A percentile compares a stretch with the other conserved stretches of the same genome.
These are phyloP conservation scores for Ammodytes dubius DNA, from an alignment of 2,113 vertebrate species.

Conservation along the genomic window DNA sequence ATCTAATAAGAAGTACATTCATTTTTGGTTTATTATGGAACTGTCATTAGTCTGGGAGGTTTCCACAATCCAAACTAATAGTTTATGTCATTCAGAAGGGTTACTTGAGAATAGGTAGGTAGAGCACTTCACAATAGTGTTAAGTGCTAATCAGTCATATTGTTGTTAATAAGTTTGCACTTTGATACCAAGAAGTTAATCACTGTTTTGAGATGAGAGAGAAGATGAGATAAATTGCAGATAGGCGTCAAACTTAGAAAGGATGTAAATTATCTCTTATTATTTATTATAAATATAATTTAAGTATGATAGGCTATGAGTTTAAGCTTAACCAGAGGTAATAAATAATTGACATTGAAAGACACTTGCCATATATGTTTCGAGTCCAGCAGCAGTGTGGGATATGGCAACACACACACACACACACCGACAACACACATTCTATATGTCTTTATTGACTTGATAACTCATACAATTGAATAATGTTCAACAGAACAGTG, in stretches of 20 bases:
- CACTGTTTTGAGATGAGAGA: too few species aligned
- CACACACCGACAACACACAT: background rate
- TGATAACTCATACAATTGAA: background rate
- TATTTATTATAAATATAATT: background rate
- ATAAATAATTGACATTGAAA: background rate
- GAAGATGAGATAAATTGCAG: background rate
- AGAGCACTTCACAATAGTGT: background rate
- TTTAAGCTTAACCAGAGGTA: background rate
- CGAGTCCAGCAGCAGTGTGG: too few species aligned
- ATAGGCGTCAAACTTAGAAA: background rate
- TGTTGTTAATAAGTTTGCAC: background rate
- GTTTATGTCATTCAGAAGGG: background rate
- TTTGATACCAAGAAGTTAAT: background rate
- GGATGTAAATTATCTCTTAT: background rate
- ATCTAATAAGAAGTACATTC: too few species aligned
- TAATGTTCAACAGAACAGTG: background rate
- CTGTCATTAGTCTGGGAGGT: background rate
- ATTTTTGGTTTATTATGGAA: background rate
- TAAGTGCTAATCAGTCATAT: background rate
- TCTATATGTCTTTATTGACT: background rate
- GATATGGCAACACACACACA: too few species aligned
- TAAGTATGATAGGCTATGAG: background rate
- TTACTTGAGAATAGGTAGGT: background rate
- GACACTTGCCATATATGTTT: too few species aligned
- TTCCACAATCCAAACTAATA: background rate